These are phyloP conservation scores for Gulo gulo DNA, from an alignment of 2,113 vertebrate genomes.

Conservation along the genomic window DNA sequence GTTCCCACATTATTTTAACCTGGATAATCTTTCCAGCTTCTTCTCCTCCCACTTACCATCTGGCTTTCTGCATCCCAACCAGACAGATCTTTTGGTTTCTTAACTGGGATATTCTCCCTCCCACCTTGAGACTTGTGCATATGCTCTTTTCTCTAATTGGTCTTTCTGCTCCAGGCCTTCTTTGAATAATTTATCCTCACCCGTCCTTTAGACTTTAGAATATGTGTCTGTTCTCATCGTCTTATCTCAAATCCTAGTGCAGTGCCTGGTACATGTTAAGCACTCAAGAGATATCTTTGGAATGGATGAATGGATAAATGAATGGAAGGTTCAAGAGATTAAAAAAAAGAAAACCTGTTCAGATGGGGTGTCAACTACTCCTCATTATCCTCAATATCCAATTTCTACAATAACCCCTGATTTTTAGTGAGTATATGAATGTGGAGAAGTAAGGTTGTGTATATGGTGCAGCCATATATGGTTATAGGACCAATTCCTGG, in stretches of 20 bases:
- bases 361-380: not conserved
- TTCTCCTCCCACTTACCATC: not conserved
- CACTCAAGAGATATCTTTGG: not conserved
- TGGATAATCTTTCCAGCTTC: not conserved
- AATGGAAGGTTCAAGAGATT: not conserved
- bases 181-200: not conserved
- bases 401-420: not conserved
- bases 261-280: not conserved
- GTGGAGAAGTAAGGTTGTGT: not conserved
- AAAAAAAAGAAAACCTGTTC: not conserved
- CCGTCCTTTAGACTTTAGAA: not conserved
- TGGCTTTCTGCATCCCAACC: not conserved
- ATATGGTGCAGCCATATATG: not conserved
- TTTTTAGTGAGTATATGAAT: not conserved
- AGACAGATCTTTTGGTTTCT: not conserved
- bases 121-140: not conserved
- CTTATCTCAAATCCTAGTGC: not conserved
- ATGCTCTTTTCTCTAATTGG: not conserved
- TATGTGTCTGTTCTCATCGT: not conserved
- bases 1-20: not conserved
- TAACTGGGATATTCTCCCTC: not conserved
- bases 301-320: not conserved
- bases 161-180: not conserved
- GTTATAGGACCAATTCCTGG: not conserved
- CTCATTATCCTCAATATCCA: not conserved